Conservation (phyloP, 2,888 invertebrate species). For the Chymomyza procnemis region DNA sequence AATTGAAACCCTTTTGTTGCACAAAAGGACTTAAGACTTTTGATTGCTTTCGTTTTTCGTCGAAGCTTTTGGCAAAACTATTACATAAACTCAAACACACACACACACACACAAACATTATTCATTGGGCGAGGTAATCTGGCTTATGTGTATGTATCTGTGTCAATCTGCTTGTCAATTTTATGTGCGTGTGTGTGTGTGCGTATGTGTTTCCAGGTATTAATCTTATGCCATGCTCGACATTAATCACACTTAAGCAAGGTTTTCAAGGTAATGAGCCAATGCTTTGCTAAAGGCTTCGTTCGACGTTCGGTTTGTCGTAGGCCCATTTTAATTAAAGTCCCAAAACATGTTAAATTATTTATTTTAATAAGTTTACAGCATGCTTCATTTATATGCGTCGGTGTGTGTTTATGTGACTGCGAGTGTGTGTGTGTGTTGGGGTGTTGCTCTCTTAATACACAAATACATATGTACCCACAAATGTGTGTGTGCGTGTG, state of each 20-base stretch:
- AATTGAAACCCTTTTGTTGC: slow-evolving; percentile 66
- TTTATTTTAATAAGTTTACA: slow-evolving; percentile 35
- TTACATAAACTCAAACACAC: slow-evolving; percentile 12
- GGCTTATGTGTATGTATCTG: slow-evolving; percentile 1
- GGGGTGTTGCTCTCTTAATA: background rate
- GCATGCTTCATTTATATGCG: slow-evolving; percentile 13
- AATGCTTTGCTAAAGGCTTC: slow-evolving; percentile 40
- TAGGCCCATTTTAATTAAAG: slow-evolving; percentile 48
- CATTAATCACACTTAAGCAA: slow-evolving; percentile 65
- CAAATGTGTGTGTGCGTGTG: background rate
- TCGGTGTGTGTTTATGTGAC: background rate
- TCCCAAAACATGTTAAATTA: slow-evolving; percentile 42
- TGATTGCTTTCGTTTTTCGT: slow-evolving; percentile 56
- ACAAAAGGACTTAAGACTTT: slow-evolving; percentile 55
- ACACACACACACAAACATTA: background rate
- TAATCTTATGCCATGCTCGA: slow-evolving; percentile 40
- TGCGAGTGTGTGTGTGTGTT: background rate
- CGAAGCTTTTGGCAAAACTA: slow-evolving; percentile 29
- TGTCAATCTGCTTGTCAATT: slow-evolving; percentile 4
- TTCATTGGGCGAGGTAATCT: slow-evolving; percentile 2
- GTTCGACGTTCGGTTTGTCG: slow-evolving; percentile 28
- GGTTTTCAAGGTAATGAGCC: slow-evolving; percentile 44
- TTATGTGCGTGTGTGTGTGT: background rate
- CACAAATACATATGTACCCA: background rate
- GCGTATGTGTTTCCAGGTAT: slow-evolving; percentile 44